phyloP scores from a whole-genome alignment of 1,140 invertebrate genomes.

The Belonocnema kinseyi region DNA sequence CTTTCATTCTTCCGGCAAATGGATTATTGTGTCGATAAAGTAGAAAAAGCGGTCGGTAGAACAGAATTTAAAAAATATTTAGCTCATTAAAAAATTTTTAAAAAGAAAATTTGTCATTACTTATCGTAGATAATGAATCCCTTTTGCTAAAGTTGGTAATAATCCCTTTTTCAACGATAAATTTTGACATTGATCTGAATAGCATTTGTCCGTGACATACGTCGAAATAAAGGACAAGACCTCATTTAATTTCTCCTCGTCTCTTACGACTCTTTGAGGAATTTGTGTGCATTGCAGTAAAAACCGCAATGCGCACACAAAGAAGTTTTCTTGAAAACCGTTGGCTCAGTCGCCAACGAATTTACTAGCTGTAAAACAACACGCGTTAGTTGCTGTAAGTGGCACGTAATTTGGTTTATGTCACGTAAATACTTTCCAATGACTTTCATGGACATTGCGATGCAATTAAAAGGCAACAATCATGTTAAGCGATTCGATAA shows the following conservation, averaged over 20 bases:
- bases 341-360: slow-evolving; percentile 20
- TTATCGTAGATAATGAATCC: too few relatives aligned
- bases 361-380: not conserved
- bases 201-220: slow-evolving; percentile 16
- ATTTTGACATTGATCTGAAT: slow-evolving; percentile 30
- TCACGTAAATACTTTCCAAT: not conserved
- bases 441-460: not conserved
- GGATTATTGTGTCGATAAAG: too few relatives aligned
- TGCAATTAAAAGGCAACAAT: slow-evolving; percentile 11
- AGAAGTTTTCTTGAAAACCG: slow-evolving; percentile 6
- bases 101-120: too few relatives aligned
- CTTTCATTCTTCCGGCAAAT: too few relatives aligned
- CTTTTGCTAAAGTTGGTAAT: too few relatives aligned
- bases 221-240: slow-evolving; percentile 29
- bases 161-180: not conserved
- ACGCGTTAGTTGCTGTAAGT: slow-evolving; percentile 2
- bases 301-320: slow-evolving; percentile 30
- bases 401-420: slow-evolving; percentile 4
- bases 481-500: not conserved
- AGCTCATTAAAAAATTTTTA: too few relatives aligned
- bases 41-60: too few relatives aligned
- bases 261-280: slow-evolving; percentile 10
- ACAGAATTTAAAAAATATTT: too few relatives aligned
- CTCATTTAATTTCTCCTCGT: slow-evolving; percentile 26
- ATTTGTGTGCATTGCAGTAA: slow-evolving; percentile 26